Evolutionary conservation across 2,888 invertebrate genomes (phyloP).

Genomic region (Zelleria hepariella): DNA sequence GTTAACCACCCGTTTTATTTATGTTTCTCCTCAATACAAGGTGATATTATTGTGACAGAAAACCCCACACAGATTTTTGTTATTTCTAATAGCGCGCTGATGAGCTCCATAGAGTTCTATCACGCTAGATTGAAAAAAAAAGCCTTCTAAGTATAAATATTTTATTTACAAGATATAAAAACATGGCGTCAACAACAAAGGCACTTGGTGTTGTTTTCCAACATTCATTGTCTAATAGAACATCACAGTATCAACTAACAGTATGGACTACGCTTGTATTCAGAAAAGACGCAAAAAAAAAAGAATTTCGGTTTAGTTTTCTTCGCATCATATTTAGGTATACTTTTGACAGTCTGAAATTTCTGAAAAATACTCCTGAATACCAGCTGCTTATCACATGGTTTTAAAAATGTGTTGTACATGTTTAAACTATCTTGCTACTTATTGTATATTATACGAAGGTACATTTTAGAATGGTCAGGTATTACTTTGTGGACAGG

Average conservation of each 20-base stretch:
- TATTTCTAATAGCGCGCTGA: too few species aligned
- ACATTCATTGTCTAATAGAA: not conserved
- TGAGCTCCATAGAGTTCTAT: too few species aligned
- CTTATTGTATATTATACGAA: conserved; percentile 21
- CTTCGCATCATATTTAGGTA: too few species aligned
- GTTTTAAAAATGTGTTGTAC: conserved; percentile 48
- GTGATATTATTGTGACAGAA: too few species aligned
- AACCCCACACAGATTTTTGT: too few species aligned
- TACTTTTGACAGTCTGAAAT: too few species aligned
- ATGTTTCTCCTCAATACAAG: too few species aligned
- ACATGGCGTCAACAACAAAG: not conserved
- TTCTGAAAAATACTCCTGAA: not conserved
- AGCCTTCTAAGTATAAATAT: too few species aligned
- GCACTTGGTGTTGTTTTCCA: not conserved
- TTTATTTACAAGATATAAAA: not conserved
- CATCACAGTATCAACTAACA: not conserved
- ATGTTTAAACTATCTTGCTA: conserved; percentile 34
- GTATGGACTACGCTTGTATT: not conserved
- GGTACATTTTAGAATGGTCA: conserved; percentile 58
- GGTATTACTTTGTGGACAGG: conserved; percentile 26
- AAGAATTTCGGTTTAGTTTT: too few species aligned
- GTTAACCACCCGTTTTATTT: not conserved
- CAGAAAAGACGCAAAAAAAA: not conserved
- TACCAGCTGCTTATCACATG: not conserved
- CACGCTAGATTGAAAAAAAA: too few species aligned